Conservation (phyloP, 2,113 vertebrate species). For the Hemichromis elongatus region DNA sequence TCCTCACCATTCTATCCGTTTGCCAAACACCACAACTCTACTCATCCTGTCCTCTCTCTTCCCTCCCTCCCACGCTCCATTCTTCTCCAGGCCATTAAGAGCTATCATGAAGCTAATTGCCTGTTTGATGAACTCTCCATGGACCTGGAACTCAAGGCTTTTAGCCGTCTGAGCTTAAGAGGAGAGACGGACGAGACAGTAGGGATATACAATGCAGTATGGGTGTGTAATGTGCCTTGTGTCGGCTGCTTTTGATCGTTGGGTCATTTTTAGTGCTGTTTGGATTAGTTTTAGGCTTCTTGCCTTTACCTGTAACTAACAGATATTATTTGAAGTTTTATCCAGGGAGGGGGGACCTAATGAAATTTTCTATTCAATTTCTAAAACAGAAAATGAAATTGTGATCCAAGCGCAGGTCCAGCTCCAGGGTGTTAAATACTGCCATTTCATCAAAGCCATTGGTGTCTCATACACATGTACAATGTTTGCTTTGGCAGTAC, state of each 20-base stretch:
- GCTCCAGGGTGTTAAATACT: not conserved
- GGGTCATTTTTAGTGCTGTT: not conserved
- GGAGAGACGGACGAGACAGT: conserved; percentile 16
- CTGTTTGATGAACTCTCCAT: conserved; percentile 66
- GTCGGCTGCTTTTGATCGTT: not conserved
- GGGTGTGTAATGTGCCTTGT: not conserved
- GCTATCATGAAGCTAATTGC: conserved; percentile 70
- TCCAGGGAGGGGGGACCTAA: not conserved
- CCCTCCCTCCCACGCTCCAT: conserved; percentile 19
- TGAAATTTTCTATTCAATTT: not conserved
- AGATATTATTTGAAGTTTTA: not conserved
- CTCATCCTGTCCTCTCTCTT: conserved; percentile 21
- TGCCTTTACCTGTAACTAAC: not conserved
- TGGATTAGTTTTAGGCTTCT: not conserved
- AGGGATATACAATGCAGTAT: not conserved
- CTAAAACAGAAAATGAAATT: not conserved
- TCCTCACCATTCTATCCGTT: conserved; percentile 22
- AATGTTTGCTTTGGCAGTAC: not conserved
- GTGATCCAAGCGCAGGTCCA: not conserved
- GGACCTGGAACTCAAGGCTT: conserved; percentile 60
- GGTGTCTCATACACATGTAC: not conserved
- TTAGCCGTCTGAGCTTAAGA: conserved; percentile 49
- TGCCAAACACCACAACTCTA: conserved; percentile 40
- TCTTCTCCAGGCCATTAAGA: conserved; percentile 58
- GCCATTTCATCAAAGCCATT: not conserved